These are phyloP conservation scores for Hyla sarda DNA, from an alignment of 2,113 vertebrate genomes.

Conservation along the genomic window DNA sequence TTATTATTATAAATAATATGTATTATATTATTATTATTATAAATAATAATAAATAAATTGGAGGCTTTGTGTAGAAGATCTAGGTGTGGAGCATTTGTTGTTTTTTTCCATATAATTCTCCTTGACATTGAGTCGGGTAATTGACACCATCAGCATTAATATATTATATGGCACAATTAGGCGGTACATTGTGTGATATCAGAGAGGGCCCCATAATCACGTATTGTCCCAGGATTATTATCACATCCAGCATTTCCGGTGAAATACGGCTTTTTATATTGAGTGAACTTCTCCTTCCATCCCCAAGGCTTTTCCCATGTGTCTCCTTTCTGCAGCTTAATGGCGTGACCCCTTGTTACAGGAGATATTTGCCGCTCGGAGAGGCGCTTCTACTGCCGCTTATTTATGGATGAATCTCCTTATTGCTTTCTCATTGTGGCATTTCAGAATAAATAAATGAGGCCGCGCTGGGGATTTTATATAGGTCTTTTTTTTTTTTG, in stretches of 20 bases:
- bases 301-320: slow-evolving; percentile 38
- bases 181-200: too few relatives aligned
- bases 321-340: slow-evolving; percentile 39
- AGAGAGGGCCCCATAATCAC: too few relatives aligned
- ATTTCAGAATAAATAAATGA: not conserved
- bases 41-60: not conserved
- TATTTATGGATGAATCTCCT: slow-evolving; percentile 25
- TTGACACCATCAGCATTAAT: not conserved
- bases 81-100: not conserved
- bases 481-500: too few relatives aligned
- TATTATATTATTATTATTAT: too few relatives aligned
- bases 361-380: slow-evolving; percentile 34
- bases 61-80: not conserved
- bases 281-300: not conserved
- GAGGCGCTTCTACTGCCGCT: slow-evolving; percentile 13
- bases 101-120: not conserved
- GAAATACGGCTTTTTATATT: slow-evolving; percentile 36
- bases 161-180: not conserved
- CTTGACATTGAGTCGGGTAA: not conserved
- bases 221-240: slow-evolving; percentile 25
- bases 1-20: too few relatives aligned
- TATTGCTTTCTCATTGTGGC: not conserved
- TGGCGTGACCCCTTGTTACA: slow-evolving; percentile 39
- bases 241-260: not conserved
- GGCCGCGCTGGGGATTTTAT: not conserved